Evolutionary conservation across 2,113 vertebrate genomes (phyloP).

Genomic region (Cavia aperea): DNA sequence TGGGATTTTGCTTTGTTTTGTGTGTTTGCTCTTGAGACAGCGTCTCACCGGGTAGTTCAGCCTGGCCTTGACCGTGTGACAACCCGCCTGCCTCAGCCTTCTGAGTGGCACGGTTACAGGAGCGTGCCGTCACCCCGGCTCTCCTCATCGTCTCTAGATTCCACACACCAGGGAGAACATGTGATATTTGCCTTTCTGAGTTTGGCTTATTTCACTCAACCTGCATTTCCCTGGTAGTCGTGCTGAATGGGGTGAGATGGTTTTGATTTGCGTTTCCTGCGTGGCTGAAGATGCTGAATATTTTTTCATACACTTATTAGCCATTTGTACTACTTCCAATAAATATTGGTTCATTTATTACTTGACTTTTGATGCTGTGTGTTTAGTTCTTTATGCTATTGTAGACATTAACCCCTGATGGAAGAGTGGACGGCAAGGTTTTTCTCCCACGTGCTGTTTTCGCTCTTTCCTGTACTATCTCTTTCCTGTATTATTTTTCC

Average conservation of each 20-base stretch:
- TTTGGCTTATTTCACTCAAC: neutral
- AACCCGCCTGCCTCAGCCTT: neutral
- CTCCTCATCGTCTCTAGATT: neutral
- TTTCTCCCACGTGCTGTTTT: neutral
- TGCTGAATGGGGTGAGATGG: neutral
- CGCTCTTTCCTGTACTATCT: too few species aligned
- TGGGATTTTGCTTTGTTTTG: neutral
- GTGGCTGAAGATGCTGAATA: neutral
- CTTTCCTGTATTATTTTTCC: neutral
- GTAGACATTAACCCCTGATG: neutral
- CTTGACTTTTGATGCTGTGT: neutral
- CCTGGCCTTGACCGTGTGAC: neutral
- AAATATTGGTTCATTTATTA: neutral
- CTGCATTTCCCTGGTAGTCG: neutral
- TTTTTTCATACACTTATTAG: neutral
- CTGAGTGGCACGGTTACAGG: neutral
- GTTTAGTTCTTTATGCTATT: neutral
- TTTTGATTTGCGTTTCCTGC: neutral
- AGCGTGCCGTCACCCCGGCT: neutral
- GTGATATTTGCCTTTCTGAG: neutral
- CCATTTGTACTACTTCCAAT: neutral
- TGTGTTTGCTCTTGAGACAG: neutral
- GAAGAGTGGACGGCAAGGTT: neutral
- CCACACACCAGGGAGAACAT: neutral
- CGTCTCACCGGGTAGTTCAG: neutral